Evolutionary conservation across 2,888 invertebrate genomes (phyloP).

Genomic region (Chaetogeoica ovagalla): DNA sequence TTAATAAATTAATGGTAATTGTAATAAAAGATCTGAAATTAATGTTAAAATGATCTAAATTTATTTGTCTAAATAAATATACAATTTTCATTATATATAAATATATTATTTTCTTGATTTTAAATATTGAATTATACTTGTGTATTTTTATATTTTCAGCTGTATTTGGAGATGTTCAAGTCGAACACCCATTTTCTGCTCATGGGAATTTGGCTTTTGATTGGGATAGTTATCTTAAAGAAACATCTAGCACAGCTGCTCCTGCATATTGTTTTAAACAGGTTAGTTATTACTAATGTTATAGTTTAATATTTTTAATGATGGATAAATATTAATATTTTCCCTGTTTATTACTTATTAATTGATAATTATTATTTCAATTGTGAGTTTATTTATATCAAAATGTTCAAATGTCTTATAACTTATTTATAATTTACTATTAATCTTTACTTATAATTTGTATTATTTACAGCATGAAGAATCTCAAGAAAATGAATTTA

Average conservation of each 20-base stretch:
- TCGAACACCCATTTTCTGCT: slow-evolving; percentile 44
- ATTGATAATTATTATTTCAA: too few species aligned
- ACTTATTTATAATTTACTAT: too few species aligned
- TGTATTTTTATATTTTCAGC: slow-evolving; percentile 8
- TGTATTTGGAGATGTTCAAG: slow-evolving; percentile 50
- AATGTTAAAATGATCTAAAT: too few species aligned
- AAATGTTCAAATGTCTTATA: background rate
- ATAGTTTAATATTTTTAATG: background rate
- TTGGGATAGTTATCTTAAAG: slow-evolving; percentile 83
- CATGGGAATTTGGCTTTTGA: slow-evolving; percentile 65
- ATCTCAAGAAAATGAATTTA: slow-evolving; percentile 89
- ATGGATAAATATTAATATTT: too few species aligned
- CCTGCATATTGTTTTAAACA: slow-evolving; percentile 89
- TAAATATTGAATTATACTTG: background rate
- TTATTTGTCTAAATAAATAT: too few species aligned
- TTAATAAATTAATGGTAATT: too few species aligned
- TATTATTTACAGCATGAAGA: slow-evolving; percentile 61
- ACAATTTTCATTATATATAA: too few species aligned
- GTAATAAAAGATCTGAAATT: too few species aligned
- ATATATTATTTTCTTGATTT: background rate
- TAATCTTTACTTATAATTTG: background rate
- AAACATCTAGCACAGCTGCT: slow-evolving; percentile 79
- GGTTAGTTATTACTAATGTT: slow-evolving; percentile 57
- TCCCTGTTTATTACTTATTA: background rate
- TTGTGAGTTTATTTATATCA: background rate